These are phyloP conservation scores for Tragelaphus eurycerus DNA, from an alignment of 2,797 vertebrate genomes.

Conservation along the genomic window DNA sequence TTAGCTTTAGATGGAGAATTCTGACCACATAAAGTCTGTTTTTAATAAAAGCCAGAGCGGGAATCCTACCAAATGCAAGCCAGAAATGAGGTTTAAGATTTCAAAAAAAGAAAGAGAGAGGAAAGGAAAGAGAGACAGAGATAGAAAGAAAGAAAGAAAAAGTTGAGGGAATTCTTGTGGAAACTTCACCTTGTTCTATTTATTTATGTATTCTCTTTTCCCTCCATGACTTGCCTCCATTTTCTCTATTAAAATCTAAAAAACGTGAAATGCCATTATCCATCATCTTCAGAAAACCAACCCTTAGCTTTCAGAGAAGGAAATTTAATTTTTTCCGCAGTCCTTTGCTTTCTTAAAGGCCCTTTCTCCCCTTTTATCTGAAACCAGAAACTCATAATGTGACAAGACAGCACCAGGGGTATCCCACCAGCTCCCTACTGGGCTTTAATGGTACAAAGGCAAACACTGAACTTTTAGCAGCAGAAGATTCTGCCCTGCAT, in stretches of 20 bases:
- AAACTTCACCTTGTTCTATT: conserved; percentile 69
- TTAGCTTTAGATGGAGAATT: conserved; percentile 80
- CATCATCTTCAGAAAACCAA: conserved; percentile 65
- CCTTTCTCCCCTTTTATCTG: conserved; percentile 56
- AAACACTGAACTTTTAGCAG: background rate
- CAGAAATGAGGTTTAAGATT: conserved; percentile 81
- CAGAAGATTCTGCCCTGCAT: background rate
- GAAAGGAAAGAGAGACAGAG: background rate
- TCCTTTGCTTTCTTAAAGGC: conserved; percentile 64
- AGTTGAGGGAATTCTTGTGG: conserved; percentile 67
- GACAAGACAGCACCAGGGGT: conserved; percentile 22
- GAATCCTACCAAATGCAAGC: conserved; percentile 82
- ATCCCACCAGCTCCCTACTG: conserved; percentile 11
- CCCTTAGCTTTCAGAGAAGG: conserved; percentile 59
- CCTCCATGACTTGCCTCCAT: conserved; percentile 35
- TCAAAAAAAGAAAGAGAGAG: conserved; percentile 56
- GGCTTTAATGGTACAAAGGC: conserved; percentile 44
- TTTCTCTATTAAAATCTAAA: conserved; percentile 68
- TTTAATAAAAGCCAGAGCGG: conserved; percentile 83
- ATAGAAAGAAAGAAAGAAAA: conserved; percentile 2
- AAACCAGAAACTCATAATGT: conserved; percentile 63
- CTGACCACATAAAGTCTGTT: conserved; percentile 80
- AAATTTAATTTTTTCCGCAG: conserved; percentile 49
- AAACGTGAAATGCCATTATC: conserved; percentile 30
- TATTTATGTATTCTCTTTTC: conserved; percentile 59